phyloP scores from a whole-genome alignment of 2,797 vertebrate species.

The Poecile montanus region DNA sequence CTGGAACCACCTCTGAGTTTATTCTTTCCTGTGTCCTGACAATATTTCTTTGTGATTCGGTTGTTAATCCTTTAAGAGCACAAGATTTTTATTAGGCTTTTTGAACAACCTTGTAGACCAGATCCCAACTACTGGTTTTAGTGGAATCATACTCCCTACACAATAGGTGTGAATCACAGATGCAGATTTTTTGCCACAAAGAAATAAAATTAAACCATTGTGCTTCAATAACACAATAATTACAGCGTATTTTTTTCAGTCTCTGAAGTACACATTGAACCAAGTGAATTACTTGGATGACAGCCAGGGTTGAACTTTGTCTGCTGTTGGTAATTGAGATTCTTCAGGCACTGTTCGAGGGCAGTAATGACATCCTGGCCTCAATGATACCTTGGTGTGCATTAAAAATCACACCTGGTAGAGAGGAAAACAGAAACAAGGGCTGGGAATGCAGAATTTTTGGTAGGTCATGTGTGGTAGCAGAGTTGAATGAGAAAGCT shows the following conservation, averaged over 20 bases:
- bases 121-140: neutral
- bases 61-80: neutral
- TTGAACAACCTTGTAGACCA: neutral
- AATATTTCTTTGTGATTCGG: neutral
- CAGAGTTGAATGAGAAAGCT: neutral
- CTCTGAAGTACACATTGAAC: neutral
- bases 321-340: neutral
- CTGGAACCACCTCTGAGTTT: neutral
- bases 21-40: neutral
- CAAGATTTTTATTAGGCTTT: neutral
- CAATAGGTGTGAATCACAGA: neutral
- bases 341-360: neutral
- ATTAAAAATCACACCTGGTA: neutral
- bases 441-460: neutral
- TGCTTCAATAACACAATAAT: neutral
- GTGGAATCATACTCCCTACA: neutral
- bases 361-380: neutral
- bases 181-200: neutral
- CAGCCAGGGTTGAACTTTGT: constrained; percentile 6
- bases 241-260: neutral
- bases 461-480: neutral
- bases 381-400: neutral
- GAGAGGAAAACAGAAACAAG: neutral
- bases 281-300: neutral
- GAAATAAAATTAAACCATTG: neutral